A percentile compares a stretch with the other conserved stretches of the same genome.
phyloP scores from a whole-genome alignment of 2,797 vertebrate species.

The Clangula hyemalis region DNA sequence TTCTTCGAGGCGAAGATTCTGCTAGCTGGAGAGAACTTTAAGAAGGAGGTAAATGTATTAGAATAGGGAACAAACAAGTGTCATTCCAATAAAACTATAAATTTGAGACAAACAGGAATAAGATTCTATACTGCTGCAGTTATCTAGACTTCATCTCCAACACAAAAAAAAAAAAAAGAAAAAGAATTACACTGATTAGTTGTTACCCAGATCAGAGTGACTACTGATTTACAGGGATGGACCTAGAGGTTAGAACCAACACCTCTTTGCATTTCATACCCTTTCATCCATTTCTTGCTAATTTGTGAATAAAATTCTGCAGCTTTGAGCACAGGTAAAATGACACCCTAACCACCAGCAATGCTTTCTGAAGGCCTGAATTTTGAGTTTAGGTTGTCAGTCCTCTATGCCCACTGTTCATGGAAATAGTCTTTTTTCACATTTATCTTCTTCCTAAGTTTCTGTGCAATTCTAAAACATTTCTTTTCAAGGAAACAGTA shows the following conservation, averaged over 20 bases:
- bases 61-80: background rate
- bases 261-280: background rate
- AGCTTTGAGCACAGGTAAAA: background rate
- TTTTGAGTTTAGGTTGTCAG: background rate
- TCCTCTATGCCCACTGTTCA: background rate
- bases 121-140: background rate
- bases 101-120: rapidly evolving
- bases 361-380: background rate
- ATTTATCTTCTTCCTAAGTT: background rate
- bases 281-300: background rate
- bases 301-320: background rate
- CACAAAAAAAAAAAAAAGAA: background rate
- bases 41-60: background rate
- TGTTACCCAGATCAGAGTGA: background rate
- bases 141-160: background rate
- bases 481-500: background rate
- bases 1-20: background rate
- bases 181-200: background rate
- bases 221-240: background rate
- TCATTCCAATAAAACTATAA: background rate
- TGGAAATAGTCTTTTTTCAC: background rate
- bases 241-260: too few relatives aligned
- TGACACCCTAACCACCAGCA: background rate
- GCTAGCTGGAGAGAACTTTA: background rate
- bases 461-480: background rate